These are phyloP conservation scores for Amniataba percoides DNA, from an alignment of 2,797 vertebrate species.

Conservation along the genomic window DNA sequence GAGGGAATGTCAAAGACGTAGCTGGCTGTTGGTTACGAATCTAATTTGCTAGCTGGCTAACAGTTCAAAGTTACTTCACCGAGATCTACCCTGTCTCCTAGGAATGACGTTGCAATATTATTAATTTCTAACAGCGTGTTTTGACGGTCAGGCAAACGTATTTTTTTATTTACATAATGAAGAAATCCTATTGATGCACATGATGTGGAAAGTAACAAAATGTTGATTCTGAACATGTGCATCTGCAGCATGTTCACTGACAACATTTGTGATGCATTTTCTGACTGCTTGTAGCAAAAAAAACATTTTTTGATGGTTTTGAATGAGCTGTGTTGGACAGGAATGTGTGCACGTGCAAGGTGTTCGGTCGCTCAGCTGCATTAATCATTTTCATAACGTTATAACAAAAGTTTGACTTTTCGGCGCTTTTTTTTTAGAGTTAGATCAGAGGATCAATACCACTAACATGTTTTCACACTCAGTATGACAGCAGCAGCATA, in stretches of 20 bases:
- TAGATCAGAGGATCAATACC: not conserved
- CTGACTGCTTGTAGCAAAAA: not conserved
- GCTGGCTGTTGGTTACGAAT: slow-evolving; percentile 37
- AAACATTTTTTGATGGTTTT: not conserved
- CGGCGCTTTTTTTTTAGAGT: not conserved
- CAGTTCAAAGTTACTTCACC: slow-evolving; percentile 45
- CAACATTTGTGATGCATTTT: not conserved
- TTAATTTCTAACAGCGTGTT: not conserved
- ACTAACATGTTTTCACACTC: not conserved
- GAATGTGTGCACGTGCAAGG: too few species aligned
- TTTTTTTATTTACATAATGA: not conserved
- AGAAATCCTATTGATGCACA: not conserved
- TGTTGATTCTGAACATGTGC: not conserved
- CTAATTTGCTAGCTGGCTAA: slow-evolving; percentile 35
- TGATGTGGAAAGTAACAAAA: not conserved
- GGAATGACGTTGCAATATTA: slow-evolving; percentile 5
- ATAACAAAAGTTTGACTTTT: slow-evolving; percentile 1
- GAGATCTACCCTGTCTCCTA: not conserved
- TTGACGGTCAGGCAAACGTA: not conserved
- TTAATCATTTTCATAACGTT: slow-evolving; percentile 15
- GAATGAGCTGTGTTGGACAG: too few species aligned
- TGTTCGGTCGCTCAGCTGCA: not conserved
- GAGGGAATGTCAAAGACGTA: slow-evolving; percentile 36
- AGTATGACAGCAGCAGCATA: not conserved
- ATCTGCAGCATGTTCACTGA: not conserved